A percentile compares a stretch with the other conserved stretches of the same genome.
phyloP scores from a whole-genome alignment of 2,888 invertebrate species.

The Andrena bucephala region DNA sequence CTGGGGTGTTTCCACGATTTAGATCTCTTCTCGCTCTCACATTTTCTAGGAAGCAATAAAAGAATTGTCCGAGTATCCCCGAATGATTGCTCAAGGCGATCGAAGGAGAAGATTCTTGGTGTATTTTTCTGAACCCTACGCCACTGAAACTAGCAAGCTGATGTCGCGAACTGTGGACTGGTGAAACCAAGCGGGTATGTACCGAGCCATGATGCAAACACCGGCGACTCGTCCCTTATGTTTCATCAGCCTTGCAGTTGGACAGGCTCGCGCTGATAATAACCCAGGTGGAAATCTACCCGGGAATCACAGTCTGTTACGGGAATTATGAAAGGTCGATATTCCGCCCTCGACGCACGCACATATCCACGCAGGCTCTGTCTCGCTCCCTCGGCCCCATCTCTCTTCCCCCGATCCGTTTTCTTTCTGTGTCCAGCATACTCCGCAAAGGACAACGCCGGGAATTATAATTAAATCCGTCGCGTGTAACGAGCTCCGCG shows the following conservation, averaged over 20 bases:
- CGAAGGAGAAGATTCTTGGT: too few species aligned
- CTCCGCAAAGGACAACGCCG: not conserved
- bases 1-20: too few species aligned
- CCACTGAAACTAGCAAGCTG: too few species aligned
- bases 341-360: not conserved
- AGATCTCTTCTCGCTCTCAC: too few species aligned
- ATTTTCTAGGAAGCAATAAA: too few species aligned
- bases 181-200: not conserved
- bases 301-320: constrained; percentile 11
- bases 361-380: not conserved
- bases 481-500: constrained; percentile 18
- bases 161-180: not conserved
- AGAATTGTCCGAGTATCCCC: too few species aligned
- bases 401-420: too few species aligned
- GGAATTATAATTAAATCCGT: constrained; percentile 38
- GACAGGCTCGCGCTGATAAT: constrained; percentile 33
- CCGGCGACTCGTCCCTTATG: not conserved
- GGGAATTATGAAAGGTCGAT: constrained; percentile 34
- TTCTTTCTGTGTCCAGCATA: not conserved
- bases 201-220: constrained; percentile 60
- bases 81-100: too few species aligned
- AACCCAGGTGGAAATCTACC: constrained; percentile 35
- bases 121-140: too few species aligned
- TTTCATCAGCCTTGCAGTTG: constrained; percentile 60
- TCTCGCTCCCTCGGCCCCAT: not conserved